Percentiles rank a stretch among this genome's conserved stretches.
Evolutionary conservation across 1,140 invertebrate species (phyloP).

Genomic region (Caenorhabditis brenneri): DNA sequence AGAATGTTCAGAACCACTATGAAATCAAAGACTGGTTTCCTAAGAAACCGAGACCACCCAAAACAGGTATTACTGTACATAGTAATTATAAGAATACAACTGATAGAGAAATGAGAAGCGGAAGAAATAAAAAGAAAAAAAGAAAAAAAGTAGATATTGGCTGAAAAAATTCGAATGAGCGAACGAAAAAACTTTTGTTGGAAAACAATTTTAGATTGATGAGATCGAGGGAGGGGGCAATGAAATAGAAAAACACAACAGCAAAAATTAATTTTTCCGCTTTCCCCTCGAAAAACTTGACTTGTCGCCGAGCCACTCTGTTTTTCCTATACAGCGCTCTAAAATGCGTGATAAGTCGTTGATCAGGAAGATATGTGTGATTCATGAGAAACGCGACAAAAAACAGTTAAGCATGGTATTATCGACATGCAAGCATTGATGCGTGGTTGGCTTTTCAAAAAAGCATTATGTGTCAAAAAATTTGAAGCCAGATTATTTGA

Average conservation of each 20-base stretch:
- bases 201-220: conserved; percentile 28
- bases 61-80: not conserved
- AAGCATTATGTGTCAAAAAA: no score
- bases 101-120: not conserved
- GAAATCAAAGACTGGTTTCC: not conserved
- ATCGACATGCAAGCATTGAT: no score
- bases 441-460: no score
- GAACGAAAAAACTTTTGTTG: conserved; percentile 1
- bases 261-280: not conserved
- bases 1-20: not conserved
- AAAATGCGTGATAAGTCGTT: not conserved
- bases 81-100: no score
- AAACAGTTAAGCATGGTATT: no score
- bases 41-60: not conserved
- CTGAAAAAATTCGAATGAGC: not conserved
- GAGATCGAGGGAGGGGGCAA: conserved; percentile 1
- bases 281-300: not conserved
- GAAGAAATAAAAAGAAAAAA: not conserved
- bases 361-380: no score
- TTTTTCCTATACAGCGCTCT: not conserved
- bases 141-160: not conserved
- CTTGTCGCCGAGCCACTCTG: not conserved
- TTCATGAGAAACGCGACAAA: no score
- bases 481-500: no score
- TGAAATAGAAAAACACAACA: conserved; percentile 19